These are phyloP conservation scores for Noctua janthe DNA, from an alignment of 2,888 invertebrate species.

Conservation along the genomic window DNA sequence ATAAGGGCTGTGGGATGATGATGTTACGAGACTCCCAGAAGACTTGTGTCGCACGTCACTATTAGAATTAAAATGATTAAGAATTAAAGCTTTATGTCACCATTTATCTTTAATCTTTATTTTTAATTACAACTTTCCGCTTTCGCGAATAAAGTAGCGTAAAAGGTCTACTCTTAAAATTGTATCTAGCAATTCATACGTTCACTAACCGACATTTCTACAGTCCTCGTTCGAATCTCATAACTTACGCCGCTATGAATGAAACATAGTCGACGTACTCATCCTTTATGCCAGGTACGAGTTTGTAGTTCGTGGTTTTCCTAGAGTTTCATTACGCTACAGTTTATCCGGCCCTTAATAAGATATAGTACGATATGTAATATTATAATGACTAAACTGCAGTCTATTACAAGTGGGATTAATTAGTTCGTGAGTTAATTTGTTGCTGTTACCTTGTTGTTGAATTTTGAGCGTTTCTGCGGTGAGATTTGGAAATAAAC, in stretches of 20 bases:
- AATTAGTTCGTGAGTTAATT: slow-evolving; percentile 50
- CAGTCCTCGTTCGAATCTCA: slow-evolving; percentile 5
- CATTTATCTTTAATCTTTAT: not conserved
- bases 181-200: too few relatives aligned
- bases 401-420: slow-evolving; percentile 36
- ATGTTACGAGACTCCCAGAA: not conserved
- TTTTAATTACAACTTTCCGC: not conserved
- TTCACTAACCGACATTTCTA: not conserved
- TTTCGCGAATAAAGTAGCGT: not conserved
- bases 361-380: slow-evolving; percentile 58
- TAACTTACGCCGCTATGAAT: slow-evolving; percentile 45
- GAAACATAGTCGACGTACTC: slow-evolving; percentile 65
- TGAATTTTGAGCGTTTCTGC: not conserved
- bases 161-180: not conserved
- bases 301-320: slow-evolving; percentile 67
- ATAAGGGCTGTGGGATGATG: too few relatives aligned
- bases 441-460: slow-evolving; percentile 25
- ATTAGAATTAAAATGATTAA: not conserved
- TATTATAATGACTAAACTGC: slow-evolving; percentile 57
- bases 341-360: slow-evolving; percentile 62
- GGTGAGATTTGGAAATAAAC: not conserved
- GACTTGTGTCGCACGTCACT: not conserved
- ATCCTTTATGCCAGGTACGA: slow-evolving; percentile 69
- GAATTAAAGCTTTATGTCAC: not conserved
- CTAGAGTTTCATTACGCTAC: slow-evolving; percentile 64